Evolutionary conservation across 2,113 vertebrate species (phyloP).

Genomic region (Pelobates fuscus): DNA sequence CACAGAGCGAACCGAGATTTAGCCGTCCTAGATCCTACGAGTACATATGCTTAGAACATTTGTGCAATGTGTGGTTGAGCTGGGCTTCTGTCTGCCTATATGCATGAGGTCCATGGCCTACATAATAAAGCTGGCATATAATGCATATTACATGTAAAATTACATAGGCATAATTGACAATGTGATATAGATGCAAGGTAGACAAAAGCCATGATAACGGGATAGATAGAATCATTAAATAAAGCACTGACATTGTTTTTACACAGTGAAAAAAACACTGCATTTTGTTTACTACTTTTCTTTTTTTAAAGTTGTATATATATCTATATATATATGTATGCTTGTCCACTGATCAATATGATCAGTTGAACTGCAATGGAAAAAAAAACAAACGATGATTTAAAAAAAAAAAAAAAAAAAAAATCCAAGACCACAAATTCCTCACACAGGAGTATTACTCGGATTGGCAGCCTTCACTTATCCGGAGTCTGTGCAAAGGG

Average conservation of each 20-base stretch:
- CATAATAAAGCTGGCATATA: constrained; percentile 85
- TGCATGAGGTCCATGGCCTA: constrained; percentile 86
- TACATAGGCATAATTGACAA: constrained; percentile 91
- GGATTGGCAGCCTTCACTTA: constrained; percentile 87
- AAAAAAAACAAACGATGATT: constrained; percentile 60
- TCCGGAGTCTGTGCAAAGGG: constrained; percentile 86
- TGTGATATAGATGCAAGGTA: constrained; percentile 81
- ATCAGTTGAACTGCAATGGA: constrained; percentile 91
- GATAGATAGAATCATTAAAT: constrained; percentile 80
- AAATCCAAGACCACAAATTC: constrained; percentile 77
- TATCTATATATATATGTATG: constrained; percentile 80
- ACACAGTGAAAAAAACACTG: constrained; percentile 97
- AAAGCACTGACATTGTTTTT: constrained; percentile 85
- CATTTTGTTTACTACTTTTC: constrained; percentile 63
- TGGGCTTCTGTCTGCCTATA: constrained; percentile 84
- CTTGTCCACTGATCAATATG: constrained; percentile 98
- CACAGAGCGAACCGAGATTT: constrained; percentile 90
- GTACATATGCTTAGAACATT: constrained; percentile 92
- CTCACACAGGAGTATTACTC: constrained; percentile 81
- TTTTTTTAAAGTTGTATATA: constrained; percentile 79
- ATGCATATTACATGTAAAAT: constrained; percentile 89
- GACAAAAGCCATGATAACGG: constrained; percentile 79
- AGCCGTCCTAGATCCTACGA: constrained; percentile 97
- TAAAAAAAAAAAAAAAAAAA: constrained; percentile 51
- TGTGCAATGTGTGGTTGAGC: constrained; percentile 90